Evolutionary conservation across 2,797 vertebrate species (phyloP).

Genomic region (Phalloptychus januarius): DNA sequence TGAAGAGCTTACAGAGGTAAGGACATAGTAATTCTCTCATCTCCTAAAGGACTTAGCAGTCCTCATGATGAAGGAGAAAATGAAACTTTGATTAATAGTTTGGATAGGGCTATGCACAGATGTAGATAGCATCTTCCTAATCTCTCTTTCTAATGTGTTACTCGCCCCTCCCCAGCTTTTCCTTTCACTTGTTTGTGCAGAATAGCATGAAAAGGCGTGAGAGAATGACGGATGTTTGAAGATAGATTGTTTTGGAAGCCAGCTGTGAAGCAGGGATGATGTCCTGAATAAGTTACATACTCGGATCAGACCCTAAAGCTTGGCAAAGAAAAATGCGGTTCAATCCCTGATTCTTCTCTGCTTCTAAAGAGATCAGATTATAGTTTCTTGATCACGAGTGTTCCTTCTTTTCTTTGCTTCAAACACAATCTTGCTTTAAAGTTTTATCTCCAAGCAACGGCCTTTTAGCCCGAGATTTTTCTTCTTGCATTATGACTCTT

Average conservation of each 20-base stretch:
- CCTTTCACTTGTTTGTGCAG: slow-evolving; percentile 35
- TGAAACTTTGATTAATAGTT: slow-evolving; percentile 75
- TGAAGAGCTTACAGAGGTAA: slow-evolving; percentile 79
- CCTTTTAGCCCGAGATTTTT: slow-evolving; percentile 47
- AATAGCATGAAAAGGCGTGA: slow-evolving; percentile 55
- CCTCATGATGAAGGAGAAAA: slow-evolving; percentile 65
- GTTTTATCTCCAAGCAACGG: slow-evolving; percentile 45
- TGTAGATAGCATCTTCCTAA: slow-evolving; percentile 67
- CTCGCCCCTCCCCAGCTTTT: slow-evolving; percentile 2
- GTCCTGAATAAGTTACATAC: slow-evolving; percentile 53
- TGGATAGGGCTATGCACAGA: slow-evolving; percentile 58
- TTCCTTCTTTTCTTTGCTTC: slow-evolving; percentile 42
- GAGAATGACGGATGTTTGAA: slow-evolving; percentile 53
- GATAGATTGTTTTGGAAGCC: slow-evolving; percentile 65
- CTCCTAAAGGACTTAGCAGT: slow-evolving; percentile 78
- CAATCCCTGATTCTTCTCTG: slow-evolving; percentile 34
- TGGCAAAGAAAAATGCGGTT: slow-evolving; percentile 32
- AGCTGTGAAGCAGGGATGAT: slow-evolving; percentile 55
- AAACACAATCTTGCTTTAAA: slow-evolving; percentile 51
- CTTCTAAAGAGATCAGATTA: slow-evolving; percentile 50
- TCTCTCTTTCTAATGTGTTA: slow-evolving; percentile 54
- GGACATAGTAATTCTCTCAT: slow-evolving; percentile 75
- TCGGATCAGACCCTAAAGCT: slow-evolving; percentile 39
- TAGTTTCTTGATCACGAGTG: slow-evolving; percentile 44
- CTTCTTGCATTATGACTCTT: slow-evolving; percentile 36